phyloP scores from a whole-genome alignment of 2,888 invertebrate species.

The Acleris holmiana region DNA sequence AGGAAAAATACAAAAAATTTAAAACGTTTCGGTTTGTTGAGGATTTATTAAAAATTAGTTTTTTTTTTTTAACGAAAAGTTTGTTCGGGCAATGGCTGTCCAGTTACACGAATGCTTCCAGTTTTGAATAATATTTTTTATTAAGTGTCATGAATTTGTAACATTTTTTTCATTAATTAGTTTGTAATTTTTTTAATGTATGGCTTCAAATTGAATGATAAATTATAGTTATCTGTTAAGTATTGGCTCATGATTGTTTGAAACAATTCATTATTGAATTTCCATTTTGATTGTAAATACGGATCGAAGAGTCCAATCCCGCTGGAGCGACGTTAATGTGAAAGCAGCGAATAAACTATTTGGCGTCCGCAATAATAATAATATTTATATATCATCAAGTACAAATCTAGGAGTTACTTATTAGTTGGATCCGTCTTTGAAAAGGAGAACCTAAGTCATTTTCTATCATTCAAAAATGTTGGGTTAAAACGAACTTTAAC shows the following conservation, averaged over 20 bases:
- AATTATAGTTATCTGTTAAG: conserved; percentile 56
- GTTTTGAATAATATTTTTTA: conserved; percentile 54
- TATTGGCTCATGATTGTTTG: conserved; percentile 52
- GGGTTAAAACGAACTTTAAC: conserved; percentile 48
- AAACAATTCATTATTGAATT: conserved; percentile 45
- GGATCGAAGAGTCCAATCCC: conserved; percentile 51
- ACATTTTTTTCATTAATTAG: conserved; percentile 69
- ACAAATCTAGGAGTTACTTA: conserved; percentile 75
- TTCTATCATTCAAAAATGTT: conserved; percentile 49
- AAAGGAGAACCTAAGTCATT: conserved; percentile 59
- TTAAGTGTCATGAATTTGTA: conserved; percentile 74
- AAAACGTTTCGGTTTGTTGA: conserved; percentile 58
- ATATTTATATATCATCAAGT: conserved; percentile 71
- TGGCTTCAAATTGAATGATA: conserved; percentile 63
- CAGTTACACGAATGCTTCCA: conserved; percentile 76
- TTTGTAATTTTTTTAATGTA: conserved; percentile 71
- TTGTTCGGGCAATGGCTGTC: conserved; percentile 61
- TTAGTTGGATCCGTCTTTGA: conserved; percentile 51
- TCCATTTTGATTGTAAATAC: conserved; percentile 60
- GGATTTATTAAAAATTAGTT: conserved; percentile 60
- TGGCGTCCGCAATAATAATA: conserved; percentile 69
- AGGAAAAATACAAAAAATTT: conserved; percentile 52
- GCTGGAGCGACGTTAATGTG: conserved; percentile 38
- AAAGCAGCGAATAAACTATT: conserved; percentile 64
- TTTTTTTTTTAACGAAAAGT: conserved; percentile 43